Conservation (phyloP, 2,888 invertebrate species). For the Eristalinus aeneus region DNA sequence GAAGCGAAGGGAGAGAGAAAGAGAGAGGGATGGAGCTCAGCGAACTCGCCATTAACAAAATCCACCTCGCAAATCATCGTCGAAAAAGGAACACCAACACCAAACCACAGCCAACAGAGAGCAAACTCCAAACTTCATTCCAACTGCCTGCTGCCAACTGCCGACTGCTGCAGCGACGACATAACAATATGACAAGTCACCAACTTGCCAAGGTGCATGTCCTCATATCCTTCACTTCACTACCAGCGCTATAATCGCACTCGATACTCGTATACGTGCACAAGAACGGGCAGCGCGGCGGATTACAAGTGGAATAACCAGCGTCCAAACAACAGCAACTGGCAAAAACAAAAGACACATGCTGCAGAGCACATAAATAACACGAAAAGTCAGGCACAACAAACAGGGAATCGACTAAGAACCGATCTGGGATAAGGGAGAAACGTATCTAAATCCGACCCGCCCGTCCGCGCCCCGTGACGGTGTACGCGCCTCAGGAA, state of each 20-base stretch:
- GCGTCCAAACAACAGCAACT: conserved; percentile 48
- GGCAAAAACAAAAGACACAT: conserved; percentile 61
- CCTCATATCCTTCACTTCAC: conserved; percentile 24
- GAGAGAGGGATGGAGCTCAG: conserved; percentile 1
- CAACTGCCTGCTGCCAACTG: conserved; percentile 6
- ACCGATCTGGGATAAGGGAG: conserved; percentile 58
- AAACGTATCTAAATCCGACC: conserved; percentile 64
- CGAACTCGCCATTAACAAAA: conserved; percentile 48
- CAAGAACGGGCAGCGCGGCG: conserved; percentile 34
- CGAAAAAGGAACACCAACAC: conserved; percentile 18
- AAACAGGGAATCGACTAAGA: conserved; percentile 53
- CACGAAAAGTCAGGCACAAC: conserved; percentile 56
- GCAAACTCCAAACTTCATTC: conserved; percentile 34
- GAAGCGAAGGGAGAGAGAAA: not conserved
- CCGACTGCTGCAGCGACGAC: conserved; percentile 34
- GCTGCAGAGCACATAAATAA: conserved; percentile 62
- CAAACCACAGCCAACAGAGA: not conserved
- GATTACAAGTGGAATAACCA: conserved; percentile 66
- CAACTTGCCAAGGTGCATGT: conserved; percentile 65
- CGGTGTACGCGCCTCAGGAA: not conserved
- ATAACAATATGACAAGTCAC: conserved; percentile 69
- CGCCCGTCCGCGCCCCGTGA: not conserved
- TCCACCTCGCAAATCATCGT: conserved; percentile 52
- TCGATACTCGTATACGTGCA: conserved; percentile 12
- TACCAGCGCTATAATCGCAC: conserved; percentile 40